phyloP scores from a whole-genome alignment of 2,113 vertebrate species.

The Tonatia bakeri region DNA sequence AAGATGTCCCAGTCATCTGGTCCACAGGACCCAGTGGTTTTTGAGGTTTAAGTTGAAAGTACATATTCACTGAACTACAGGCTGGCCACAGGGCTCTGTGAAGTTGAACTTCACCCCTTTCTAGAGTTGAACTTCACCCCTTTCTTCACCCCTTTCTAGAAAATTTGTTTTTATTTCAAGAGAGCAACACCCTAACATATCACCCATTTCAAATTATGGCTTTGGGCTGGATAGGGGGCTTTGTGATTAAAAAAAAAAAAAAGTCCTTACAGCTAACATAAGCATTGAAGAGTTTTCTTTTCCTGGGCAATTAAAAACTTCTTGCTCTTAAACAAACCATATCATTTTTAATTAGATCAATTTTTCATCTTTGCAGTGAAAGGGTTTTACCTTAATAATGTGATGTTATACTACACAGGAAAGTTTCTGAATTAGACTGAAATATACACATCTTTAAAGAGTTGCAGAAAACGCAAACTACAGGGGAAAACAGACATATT shows the following conservation, averaged over 20 bases:
- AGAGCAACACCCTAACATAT: background rate
- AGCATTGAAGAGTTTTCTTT: background rate
- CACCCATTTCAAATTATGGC: background rate
- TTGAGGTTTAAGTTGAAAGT: conserved; percentile 1
- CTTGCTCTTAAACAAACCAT: background rate
- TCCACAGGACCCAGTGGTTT: background rate
- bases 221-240: background rate
- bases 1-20: background rate
- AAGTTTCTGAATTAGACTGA: background rate
- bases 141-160: too few species aligned
- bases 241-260: background rate
- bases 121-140: background rate
- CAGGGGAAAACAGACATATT: background rate
- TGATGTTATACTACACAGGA: background rate
- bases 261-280: background rate
- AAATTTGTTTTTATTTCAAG: conserved; percentile 32
- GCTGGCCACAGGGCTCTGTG: background rate
- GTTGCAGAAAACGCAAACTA: background rate
- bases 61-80: background rate
- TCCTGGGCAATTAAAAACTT: background rate
- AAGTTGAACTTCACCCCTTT: background rate
- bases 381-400: background rate
- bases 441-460: background rate
- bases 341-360: background rate
- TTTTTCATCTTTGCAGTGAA: conserved; percentile 21